Percentiles rank a stretch among this genome's conserved stretches.
These are phyloP conservation scores for Saccostrea cuccullata DNA, from an alignment of 1,140 invertebrate genomes.

Conservation along the genomic window DNA sequence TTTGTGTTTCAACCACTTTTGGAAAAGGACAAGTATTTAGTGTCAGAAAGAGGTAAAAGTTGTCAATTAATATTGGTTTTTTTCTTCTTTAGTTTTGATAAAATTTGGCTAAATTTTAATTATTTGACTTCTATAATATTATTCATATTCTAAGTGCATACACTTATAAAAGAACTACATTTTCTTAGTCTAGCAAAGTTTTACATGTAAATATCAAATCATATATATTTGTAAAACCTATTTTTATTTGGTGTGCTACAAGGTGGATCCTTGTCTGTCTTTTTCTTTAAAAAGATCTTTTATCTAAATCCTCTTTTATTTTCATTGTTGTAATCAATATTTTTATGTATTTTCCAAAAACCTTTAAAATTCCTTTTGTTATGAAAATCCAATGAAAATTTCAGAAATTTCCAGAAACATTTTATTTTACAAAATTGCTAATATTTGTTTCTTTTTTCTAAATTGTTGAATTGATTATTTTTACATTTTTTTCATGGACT, in stretches of 20 bases:
- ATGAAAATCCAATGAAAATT: neutral
- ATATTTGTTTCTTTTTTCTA: too few species aligned
- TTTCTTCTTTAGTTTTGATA: neutral
- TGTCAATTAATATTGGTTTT: neutral
- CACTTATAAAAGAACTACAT: neutral
- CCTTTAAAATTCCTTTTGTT: neutral
- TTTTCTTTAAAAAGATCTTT: neutral
- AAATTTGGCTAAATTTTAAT: neutral
- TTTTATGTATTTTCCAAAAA: neutral
- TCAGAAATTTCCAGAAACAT: too few species aligned
- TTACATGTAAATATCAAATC: too few species aligned
- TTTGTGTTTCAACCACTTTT: neutral
- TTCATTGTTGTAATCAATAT: neutral
- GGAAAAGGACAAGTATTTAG: neutral
- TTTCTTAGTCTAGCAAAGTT: neutral
- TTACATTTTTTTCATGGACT: too few species aligned
- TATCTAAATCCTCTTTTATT: neutral
- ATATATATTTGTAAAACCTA: too few species aligned
- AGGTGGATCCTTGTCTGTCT: neutral
- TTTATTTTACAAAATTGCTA: too few species aligned
- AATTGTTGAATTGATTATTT: too few species aligned
- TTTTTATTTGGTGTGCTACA: neutral
- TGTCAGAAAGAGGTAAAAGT: neutral
- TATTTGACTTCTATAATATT: neutral
- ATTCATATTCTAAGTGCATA: neutral